These are phyloP conservation scores for Leptatherina wallacei DNA, from an alignment of 2,797 vertebrate species.

Conservation along the genomic window DNA sequence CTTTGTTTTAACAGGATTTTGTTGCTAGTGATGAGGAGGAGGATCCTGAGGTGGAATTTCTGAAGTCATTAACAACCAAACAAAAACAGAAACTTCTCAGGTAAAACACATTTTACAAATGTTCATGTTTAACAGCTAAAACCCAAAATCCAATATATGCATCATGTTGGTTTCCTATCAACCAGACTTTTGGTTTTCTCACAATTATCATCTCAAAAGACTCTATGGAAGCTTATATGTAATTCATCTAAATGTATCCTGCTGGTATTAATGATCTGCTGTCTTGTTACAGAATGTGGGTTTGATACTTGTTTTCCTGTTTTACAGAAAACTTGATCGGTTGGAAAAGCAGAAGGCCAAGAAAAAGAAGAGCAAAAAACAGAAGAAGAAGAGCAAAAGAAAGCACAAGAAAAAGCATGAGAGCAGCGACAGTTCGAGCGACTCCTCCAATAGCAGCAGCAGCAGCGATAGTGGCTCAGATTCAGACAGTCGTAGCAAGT, in stretches of 20 bases:
- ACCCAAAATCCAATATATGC: neutral
- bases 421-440: conserved; percentile 75
- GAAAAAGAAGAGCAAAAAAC: conserved; percentile 89
- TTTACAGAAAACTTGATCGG: conserved; percentile 92
- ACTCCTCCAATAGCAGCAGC: conserved; percentile 70
- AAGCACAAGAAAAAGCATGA: conserved; percentile 85
- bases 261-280: neutral
- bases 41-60: conserved; percentile 97
- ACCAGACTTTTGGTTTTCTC: neutral
- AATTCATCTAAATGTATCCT: neutral
- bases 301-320: conserved; percentile 8
- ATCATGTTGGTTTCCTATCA: neutral
- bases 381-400: conserved; percentile 87
- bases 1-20: conserved; percentile 83
- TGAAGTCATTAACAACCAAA: conserved; percentile 96
- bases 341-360: conserved; percentile 92
- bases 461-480: conserved; percentile 67
- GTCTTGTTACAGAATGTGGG: neutral
- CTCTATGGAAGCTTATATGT: neutral
- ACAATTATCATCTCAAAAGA: neutral
- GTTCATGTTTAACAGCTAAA: neutral
- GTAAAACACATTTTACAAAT: conserved; percentile 70
- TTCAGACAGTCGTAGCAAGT: conserved; percentile 73
- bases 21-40: conserved; percentile 96
- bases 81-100: conserved; percentile 98